Evolutionary conservation across 2,113 vertebrate genomes (phyloP), one percentile per base, ranked within the genome.

Genomic region (Sterna hirundo): DNA sequence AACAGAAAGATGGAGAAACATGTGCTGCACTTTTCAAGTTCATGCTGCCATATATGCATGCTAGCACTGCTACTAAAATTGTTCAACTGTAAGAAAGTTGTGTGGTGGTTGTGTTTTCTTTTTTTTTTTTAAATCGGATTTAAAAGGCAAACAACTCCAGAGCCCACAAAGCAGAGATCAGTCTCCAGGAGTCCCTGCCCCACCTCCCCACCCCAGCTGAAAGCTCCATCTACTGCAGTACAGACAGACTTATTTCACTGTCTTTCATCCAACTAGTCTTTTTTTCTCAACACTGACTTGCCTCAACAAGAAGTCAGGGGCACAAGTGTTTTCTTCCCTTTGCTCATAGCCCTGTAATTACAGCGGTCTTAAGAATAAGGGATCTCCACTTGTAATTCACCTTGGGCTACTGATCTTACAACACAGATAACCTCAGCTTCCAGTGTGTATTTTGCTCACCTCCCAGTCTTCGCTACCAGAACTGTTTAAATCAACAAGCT

Each of bases 331-430:
- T 85, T 57, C 61, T 72, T 69, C 32, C 23, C 52, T 91, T n/a
- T 55, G 8, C 84, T 88, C 44, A 25, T 3, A 66, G 61, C 47
- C 21, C 49, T 71, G 5, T 76, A 90, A 85, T 91, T 88, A 85
- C 54, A 69, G 5, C 9, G 0, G 10, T 49, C 22, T 46, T 30
- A 72, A 0, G 4, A 91, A 60, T 36, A 60, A 64, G 21, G 38
- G 34, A 57, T 83, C 57, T 52, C 70, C 25, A 46, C n/a, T 11
- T 62, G 27, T 44, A 77, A 30, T 29, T 57, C 44, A 65, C 93
- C 69, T 30, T 14, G 76, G 89, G 96, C 78, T 89, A 93, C 91
- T 57, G 74, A 90, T 96, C 66, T 93, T 72, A 40, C 3, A 44
- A 83, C 60, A 78, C 0, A 27, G 32, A 49, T 20, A 64, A 64